Evolutionary conservation across 2,888 invertebrate genomes (phyloP).

Genomic region (Drosophila merina): DNA sequence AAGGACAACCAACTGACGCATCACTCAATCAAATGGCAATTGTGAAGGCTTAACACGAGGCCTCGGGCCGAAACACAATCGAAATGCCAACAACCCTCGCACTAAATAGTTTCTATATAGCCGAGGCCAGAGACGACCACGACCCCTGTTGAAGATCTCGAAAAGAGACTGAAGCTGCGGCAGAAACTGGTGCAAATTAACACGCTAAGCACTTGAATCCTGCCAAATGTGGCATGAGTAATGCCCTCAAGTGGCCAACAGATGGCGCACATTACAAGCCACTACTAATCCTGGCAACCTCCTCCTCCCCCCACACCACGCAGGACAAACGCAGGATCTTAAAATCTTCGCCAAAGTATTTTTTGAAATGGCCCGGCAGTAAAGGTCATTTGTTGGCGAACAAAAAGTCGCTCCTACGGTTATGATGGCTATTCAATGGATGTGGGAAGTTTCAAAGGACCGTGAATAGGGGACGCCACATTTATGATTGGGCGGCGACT

Average conservation of each 20-base stretch:
- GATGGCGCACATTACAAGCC: conserved; percentile 73
- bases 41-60: conserved; percentile 73
- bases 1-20: conserved; percentile 58
- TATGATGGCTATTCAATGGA: conserved; percentile 64
- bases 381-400: conserved; percentile 13
- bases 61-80: conserved; percentile 28
- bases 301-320: not conserved
- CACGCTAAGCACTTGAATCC: conserved; percentile 83
- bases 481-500: conserved; percentile 77
- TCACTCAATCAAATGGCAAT: conserved; percentile 83
- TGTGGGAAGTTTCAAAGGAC: conserved; percentile 1
- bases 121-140: not conserved
- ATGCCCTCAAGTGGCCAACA: conserved; percentile 78
- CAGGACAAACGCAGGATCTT: conserved; percentile 26
- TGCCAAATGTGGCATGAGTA: conserved; percentile 82
- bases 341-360: conserved; percentile 51
- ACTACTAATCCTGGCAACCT: conserved; percentile 46
- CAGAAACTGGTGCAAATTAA: conserved; percentile 80
- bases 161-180: conserved; percentile 2
- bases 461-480: conserved; percentile 48
- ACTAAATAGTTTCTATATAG: conserved; percentile 15
- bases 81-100: conserved; percentile 36
- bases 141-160: conserved; percentile 23
- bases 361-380: conserved; percentile 12
- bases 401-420: conserved; percentile 33